These are phyloP conservation scores for Petrocephalus zakoni DNA, from an alignment of 2,113 vertebrate species.

Conservation along the genomic window DNA sequence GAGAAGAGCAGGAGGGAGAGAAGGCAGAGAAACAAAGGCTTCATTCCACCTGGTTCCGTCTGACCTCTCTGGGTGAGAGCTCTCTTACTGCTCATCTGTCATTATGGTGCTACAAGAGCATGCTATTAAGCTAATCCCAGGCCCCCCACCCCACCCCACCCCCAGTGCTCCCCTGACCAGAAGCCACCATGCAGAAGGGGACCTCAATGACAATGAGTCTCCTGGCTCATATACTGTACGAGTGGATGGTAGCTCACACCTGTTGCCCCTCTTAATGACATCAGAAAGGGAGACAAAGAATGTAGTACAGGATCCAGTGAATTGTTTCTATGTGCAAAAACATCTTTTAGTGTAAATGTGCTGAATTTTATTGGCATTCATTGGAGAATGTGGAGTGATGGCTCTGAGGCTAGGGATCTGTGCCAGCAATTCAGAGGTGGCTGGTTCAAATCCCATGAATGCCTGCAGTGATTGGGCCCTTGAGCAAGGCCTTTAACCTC, in stretches of 20 bases:
- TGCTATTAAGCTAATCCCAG: background rate
- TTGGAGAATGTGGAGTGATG: no score
- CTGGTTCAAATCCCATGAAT: no score
- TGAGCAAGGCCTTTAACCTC: no score
- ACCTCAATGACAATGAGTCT: background rate
- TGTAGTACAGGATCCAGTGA: conserved; percentile 33
- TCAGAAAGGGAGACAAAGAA: background rate
- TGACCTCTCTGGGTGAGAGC: background rate
- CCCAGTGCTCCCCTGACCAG: background rate
- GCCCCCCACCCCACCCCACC: no score
- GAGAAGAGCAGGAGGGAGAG: background rate
- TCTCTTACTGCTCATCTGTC: background rate
- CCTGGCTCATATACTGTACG: background rate
- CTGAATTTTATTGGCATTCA: background rate
- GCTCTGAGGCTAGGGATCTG: no score
- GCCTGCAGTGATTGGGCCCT: no score
- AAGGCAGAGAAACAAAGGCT: background rate
- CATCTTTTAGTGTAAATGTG: background rate
- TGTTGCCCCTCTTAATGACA: background rate
- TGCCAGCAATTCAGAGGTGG: no score
- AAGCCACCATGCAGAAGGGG: background rate
- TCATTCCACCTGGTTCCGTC: background rate
- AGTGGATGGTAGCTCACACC: background rate
- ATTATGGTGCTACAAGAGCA: background rate
- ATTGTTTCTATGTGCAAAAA: conserved; percentile 8